These are phyloP conservation scores for Nephotettix cincticeps DNA, from an alignment of 1,140 invertebrate species.

Conservation along the genomic window DNA sequence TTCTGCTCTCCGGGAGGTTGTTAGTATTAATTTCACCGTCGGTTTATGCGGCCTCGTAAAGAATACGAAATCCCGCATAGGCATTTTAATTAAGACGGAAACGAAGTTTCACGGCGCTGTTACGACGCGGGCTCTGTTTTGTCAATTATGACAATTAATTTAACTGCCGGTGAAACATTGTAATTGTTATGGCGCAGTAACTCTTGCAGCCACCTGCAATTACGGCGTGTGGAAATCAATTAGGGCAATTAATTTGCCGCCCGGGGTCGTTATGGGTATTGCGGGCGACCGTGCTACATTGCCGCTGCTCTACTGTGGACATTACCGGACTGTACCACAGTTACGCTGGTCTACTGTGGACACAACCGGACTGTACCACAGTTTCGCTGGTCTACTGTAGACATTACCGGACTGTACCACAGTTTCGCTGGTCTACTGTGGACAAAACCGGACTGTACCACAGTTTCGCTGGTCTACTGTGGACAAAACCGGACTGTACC, in stretches of 20 bases:
- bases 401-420: too few relatives aligned
- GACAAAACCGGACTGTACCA: too few relatives aligned
- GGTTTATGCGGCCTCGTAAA: constrained; percentile 12
- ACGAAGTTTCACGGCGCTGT: not conserved
- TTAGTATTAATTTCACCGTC: constrained; percentile 19
- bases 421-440: too few relatives aligned
- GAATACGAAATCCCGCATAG: constrained; percentile 4
- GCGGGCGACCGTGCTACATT: too few relatives aligned
- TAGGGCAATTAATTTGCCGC: constrained; percentile 12
- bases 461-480: too few relatives aligned
- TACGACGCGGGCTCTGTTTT: not conserved
- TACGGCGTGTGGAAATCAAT: constrained; percentile 15
- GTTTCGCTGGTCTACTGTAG: too few relatives aligned
- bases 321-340: too few relatives aligned
- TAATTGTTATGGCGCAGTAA: constrained; percentile 1
- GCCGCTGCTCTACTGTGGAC: too few relatives aligned
- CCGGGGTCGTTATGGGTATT: too few relatives aligned
- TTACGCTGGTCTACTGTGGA: too few relatives aligned
- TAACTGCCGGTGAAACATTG: not conserved
- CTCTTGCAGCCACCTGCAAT: not conserved
- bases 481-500: too few relatives aligned
- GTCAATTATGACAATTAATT: constrained; percentile 8
- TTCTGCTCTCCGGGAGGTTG: not conserved
- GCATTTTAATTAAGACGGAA: constrained; percentile 21
- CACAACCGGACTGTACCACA: too few relatives aligned